A percentile compares a stretch with the other conserved stretches of the same genome.
phyloP scores from a whole-genome alignment of 2,113 vertebrate species.

The Myotis brandtii region DNA sequence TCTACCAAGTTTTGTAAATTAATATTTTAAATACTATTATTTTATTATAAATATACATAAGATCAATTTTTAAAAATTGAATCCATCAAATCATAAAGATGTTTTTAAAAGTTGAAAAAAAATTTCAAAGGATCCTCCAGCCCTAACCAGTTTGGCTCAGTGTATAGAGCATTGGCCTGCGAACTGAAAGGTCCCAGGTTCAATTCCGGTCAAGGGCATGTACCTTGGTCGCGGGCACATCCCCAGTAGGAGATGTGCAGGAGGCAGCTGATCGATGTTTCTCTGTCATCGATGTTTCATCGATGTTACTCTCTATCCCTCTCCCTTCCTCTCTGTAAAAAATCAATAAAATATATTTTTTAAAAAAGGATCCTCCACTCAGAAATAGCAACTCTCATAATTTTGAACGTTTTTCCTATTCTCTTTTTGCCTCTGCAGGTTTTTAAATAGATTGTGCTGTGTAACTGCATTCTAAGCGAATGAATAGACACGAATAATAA shows the following conservation, averaged over 20 bases:
- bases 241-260: too few species aligned
- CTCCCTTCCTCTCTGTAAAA: too few species aligned
- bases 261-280: too few species aligned
- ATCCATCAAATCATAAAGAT: not conserved
- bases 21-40: conserved; percentile 13
- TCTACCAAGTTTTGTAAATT: not conserved
- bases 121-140: not conserved
- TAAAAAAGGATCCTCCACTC: not conserved
- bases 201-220: too few species aligned
- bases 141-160: too few species aligned
- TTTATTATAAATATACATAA: not conserved
- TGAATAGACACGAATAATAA: not conserved
- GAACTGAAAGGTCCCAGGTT: too few species aligned
- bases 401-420: not conserved
- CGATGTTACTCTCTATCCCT: too few species aligned
- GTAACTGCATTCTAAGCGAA: conserved; percentile 4
- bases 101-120: not conserved
- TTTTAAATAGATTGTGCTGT: not conserved
- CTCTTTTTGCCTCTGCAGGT: not conserved
- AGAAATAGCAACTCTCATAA: not conserved
- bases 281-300: too few species aligned
- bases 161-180: too few species aligned
- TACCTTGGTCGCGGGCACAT: too few species aligned
- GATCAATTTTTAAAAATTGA: not conserved
- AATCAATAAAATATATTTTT: too few species aligned